Evolutionary conservation across 2,797 vertebrate genomes (phyloP).

Genomic region (Cirrhinus mrigala): DNA sequence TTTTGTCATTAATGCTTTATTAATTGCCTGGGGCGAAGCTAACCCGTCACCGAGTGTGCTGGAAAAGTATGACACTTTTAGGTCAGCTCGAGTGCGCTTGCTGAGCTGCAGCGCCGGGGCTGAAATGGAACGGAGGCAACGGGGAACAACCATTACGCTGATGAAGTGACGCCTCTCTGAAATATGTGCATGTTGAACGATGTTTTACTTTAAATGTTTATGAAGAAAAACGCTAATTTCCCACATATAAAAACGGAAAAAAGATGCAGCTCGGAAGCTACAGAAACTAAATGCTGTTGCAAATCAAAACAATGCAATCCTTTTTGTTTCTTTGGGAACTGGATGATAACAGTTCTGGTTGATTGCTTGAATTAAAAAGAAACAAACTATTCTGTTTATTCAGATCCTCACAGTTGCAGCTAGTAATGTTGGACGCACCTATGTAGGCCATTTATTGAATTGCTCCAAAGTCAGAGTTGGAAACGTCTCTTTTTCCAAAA

Average conservation of each 20-base stretch:
- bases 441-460: neutral
- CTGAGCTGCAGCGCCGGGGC: conserved; percentile 80
- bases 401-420: neutral
- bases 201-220: conserved; percentile 25
- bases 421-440: neutral
- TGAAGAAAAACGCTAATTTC: conserved; percentile 9
- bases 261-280: neutral
- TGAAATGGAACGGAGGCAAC: conserved; percentile 85
- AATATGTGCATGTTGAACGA: conserved; percentile 8
- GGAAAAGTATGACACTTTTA: conserved; percentile 98
- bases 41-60: conserved; percentile 87
- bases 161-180: conserved; percentile 34
- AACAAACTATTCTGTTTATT: neutral
- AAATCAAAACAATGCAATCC: neutral
- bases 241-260: neutral
- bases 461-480: too few species aligned
- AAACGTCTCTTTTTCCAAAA: too few species aligned
- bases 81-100: conserved; percentile 84
- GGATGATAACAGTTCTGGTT: neutral
- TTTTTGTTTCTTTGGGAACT: neutral
- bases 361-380: neutral
- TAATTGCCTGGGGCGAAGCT: conserved; percentile 93
- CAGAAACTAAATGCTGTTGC: neutral
- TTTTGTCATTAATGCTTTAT: conserved; percentile 99
- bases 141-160: conserved; percentile 60